Evolutionary conservation across 2,113 vertebrate genomes (phyloP), one percentile per base, ranked within the genome.

Genomic region (Prionailurus bengalensis): DNA sequence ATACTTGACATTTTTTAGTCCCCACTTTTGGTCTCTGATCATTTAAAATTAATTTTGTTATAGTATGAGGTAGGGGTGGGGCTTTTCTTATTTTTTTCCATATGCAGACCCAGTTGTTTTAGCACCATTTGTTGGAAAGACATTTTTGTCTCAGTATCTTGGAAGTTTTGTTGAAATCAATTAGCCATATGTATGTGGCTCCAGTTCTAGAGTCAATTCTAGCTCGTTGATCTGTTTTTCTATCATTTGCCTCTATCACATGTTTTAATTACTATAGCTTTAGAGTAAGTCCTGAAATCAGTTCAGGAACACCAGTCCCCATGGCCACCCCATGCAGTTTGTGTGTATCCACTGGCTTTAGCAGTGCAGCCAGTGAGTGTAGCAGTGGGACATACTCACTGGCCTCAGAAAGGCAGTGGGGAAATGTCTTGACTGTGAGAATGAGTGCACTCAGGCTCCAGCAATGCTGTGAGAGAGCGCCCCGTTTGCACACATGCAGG

Each of bases 101-200:
- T 51, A 45, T 39, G n/a, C 11, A 74, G 51, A 63, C 19, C 6
- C 4, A 17, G 42, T 70, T 74, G 2, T 80, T 94, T 76, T 63
- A 88, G 14, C 25, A 78, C 33, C 36, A 82, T 78, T 66, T 81
- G 14, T 90, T 76, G 39, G 86, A 83, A 82, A 74, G 15, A 27
- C 5, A 13, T n/a, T 80, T 82, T 66, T 16, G 2, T 13, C 19
- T 51, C 5, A 81, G 42, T 81, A 79, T 70, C 13, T 73, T 74
- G 23, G 25, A 29, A 80, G 8, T 74, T 95, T 88, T 89, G 7
- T 73, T 96, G 65, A 84, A 88, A 89, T 93, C 21, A 80, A 10
- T 89, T n/a, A 79, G 84, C 7, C 29, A 17, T 42, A 61, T n/a
- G 15, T 48, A 42, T 65, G 11, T 71, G 31, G 25, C 17, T 90